Evolutionary conservation across 2,113 vertebrate species (phyloP), one percentile per base, ranked within the genome.

Genomic region (Tursiops truncatus): DNA sequence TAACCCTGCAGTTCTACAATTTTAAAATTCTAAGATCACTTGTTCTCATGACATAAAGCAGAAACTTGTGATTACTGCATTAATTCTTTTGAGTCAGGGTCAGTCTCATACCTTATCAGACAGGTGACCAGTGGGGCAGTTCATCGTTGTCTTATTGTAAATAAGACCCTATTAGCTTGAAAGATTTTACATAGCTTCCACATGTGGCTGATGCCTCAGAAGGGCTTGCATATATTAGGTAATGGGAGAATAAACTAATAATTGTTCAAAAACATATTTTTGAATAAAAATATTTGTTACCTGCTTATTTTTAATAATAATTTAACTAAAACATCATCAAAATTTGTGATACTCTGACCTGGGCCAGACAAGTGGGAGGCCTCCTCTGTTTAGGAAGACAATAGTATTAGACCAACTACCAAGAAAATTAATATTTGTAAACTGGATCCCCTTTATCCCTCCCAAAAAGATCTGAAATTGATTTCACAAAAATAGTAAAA

Each of bases 311-410:
- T 87, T 11, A 97, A 73, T 58, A 95, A 68, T 33, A 80, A 86
- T 80, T 76, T 70, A 89, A 63, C 56, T 33, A 77, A 97, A 93
- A 76, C 7, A 94, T 93, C 58, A 74, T 93, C 17, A 91, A 93
- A 91, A 76, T 76, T 44, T 80, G 36, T 80, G 25, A 81, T 71
- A 28, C 21, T 86, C 53, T 63, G 38, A 82, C 73, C 12, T 96
- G 50, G 12, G 36, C n/a, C 80, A 81, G 79, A 33, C 47, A 56
- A 94, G 28, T 31, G 60, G 50, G 50, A 96, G 68, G 65, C 11
- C 50, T 65, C 21, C 12, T 79, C 41, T 86, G 7, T 70, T 62
- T 89, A 86, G 73, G 33, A 41, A 92, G n/a, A 92, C 76, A 90
- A 77, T 53, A 90, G 25, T 58, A 77, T 86, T 50, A 56, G 53